Evolutionary conservation across 2,113 vertebrate species (phyloP).

Genomic region (Rattus rattus): DNA sequence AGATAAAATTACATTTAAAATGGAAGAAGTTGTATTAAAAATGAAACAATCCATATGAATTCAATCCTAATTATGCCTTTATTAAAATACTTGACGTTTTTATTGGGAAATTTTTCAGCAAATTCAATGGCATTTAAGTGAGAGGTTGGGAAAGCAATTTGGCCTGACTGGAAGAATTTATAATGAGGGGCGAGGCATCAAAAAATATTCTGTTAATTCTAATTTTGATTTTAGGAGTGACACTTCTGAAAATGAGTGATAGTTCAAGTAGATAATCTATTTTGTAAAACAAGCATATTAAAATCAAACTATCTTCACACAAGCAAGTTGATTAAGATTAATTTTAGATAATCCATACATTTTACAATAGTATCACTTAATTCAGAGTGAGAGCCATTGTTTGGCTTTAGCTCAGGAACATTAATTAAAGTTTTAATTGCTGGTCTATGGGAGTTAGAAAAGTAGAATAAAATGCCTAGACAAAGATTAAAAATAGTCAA

Average conservation of each 20-base stretch:
- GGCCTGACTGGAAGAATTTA: constrained; percentile 23
- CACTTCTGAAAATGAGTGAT: background rate
- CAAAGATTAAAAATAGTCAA: background rate
- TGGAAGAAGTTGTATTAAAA: background rate
- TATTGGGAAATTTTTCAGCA: constrained; percentile 40
- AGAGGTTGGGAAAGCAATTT: background rate
- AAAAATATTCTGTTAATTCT: background rate
- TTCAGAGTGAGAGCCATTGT: background rate
- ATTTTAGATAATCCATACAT: background rate
- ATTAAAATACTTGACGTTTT: constrained; percentile 25
- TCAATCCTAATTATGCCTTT: background rate
- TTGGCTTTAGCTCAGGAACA: background rate
- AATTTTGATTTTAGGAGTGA: background rate
- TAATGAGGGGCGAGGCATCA: background rate
- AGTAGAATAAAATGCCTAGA: background rate
- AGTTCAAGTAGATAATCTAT: background rate
- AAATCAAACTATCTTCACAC: background rate
- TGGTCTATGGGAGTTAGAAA: background rate
- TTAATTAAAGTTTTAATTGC: constrained; percentile 19
- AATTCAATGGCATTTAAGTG: constrained; percentile 7
- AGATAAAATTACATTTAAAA: background rate
- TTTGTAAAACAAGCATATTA: background rate
- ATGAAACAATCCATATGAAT: background rate
- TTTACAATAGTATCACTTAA: background rate
- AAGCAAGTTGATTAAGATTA: background rate